Base-by-base conservation (phyloP, 2,113 vertebrate genomes). In the Struthidea cinerea region DNA sequence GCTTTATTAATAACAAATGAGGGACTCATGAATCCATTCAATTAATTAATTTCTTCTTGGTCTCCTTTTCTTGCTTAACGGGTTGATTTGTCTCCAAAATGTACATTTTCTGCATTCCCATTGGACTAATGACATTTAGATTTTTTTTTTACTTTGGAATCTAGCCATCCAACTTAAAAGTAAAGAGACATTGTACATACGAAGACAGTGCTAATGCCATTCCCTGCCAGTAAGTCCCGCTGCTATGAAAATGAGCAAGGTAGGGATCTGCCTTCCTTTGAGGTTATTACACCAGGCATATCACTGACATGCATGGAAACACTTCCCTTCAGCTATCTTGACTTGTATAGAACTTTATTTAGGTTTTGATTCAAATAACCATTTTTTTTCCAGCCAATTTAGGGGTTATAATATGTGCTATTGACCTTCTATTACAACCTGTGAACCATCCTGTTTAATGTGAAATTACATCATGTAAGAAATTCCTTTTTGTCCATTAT, bases 401-500 rank as follows among this genome's bases (percentile, higher is more conserved):
- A 90, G 67, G 90, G 96, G 93, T 97, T 91, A 91, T 67, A 86
- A 94, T 97, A 95, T 90, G 93, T 90, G 47, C 67, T 75, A 65
- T 91, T 94, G 96, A 96, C 97, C 97, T 97, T 92, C 87, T 89
- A 84, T 94, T 93, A 81, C 89, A 93, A 93, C 92, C 92, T 92
- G 73, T 96, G 97, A 97, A 91, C 97, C 37, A 53, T 85, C 65
- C 82, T 96, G 74, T 94, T 96, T 88, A 76, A 91, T 95, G 93
- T 84, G 95, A 96, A 97, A 97, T 98, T 93, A 97, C 96, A 96
- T 96, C 95, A 97, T 94, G 94, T 96, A 95, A 92, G 91, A 91
- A 91, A 94, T 93, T 94, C 95, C 90, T 94, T 95, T 97, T 92
- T 93, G 94, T 97, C 96, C 97, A 96, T 96, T 97, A 96, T 92